Evolutionary conservation across 2,797 vertebrate species (phyloP).

Genomic region (Emydoidea blandingii): DNA sequence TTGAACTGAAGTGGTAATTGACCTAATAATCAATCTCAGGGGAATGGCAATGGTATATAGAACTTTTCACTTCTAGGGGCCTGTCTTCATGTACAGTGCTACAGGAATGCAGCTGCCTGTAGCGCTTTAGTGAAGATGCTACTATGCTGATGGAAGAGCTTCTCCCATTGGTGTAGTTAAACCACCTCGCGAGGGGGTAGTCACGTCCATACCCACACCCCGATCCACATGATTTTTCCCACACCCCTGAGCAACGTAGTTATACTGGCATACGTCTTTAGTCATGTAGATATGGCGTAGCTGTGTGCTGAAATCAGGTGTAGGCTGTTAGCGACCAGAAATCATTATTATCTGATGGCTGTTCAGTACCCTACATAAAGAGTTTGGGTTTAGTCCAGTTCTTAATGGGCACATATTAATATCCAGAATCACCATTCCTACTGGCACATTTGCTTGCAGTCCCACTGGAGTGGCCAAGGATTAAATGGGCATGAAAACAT

Average conservation of each 20-base stretch:
- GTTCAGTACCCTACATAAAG: not conserved
- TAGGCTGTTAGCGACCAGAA: not conserved
- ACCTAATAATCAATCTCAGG: not conserved
- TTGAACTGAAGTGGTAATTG: not conserved
- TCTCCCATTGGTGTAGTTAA: too few species aligned
- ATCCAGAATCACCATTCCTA: not conserved
- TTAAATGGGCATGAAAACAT: constrained; percentile 52
- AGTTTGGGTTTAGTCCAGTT: not conserved
- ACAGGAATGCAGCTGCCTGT: too few species aligned
- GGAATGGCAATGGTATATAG: not conserved
- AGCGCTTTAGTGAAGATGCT: too few species aligned
- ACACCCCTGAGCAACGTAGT: not conserved
- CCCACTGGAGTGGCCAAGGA: constrained; percentile 23
- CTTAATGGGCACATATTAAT: not conserved
- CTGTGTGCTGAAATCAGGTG: not conserved
- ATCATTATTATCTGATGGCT: not conserved
- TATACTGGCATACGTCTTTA: not conserved
- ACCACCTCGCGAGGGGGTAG: too few species aligned
- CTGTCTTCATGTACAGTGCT: not conserved
- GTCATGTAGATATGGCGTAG: not conserved
- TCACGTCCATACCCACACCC: too few species aligned
- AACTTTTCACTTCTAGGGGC: not conserved
- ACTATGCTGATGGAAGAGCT: too few species aligned
- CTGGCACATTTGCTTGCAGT: not conserved
- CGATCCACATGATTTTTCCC: not conserved